Percentiles rank a stretch among this genome's conserved stretches.
These are phyloP conservation scores for Diceros bicornis DNA, from an alignment of 2,797 vertebrate species.

Conservation along the genomic window DNA sequence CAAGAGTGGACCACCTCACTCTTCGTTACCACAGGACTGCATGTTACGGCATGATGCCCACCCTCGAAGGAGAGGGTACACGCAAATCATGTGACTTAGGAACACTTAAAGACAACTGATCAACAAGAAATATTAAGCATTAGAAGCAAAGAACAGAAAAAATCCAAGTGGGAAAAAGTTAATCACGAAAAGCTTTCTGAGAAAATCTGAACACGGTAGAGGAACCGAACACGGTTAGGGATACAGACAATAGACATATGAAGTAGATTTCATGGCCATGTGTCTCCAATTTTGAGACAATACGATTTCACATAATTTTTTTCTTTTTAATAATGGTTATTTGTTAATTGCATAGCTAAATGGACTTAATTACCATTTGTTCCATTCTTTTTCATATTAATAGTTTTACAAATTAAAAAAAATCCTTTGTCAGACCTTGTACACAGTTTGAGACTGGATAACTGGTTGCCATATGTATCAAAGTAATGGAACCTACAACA, in stretches of 20 bases:
- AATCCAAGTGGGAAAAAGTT: not conserved
- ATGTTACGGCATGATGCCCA: not conserved
- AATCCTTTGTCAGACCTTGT: not conserved
- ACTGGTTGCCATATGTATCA: not conserved
- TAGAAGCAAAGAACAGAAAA: not conserved
- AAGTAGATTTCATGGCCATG: not conserved
- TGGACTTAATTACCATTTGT: not conserved
- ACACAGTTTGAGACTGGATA: not conserved
- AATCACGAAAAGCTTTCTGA: slow-evolving; percentile 47
- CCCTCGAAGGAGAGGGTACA: not conserved
- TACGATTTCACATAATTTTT: not conserved
- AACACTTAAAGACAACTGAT: slow-evolving; percentile 18
- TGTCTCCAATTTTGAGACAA: slow-evolving; percentile 10
- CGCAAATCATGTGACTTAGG: not conserved
- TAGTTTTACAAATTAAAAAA: slow-evolving; percentile 26
- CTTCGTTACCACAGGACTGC: not conserved
- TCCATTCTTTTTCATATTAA: slow-evolving; percentile 49
- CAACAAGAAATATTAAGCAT: slow-evolving; percentile 27
- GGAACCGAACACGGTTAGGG: not conserved
- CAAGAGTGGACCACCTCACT: not conserved
- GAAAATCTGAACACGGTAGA: slow-evolving; percentile 11
- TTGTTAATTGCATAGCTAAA: slow-evolving; percentile 34
- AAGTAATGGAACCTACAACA: not conserved
- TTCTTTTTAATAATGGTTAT: slow-evolving; percentile 21
- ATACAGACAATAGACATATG: not conserved